These are phyloP conservation scores for Stercorarius parasiticus DNA, from an alignment of 2,113 vertebrate genomes.

Conservation along the genomic window DNA sequence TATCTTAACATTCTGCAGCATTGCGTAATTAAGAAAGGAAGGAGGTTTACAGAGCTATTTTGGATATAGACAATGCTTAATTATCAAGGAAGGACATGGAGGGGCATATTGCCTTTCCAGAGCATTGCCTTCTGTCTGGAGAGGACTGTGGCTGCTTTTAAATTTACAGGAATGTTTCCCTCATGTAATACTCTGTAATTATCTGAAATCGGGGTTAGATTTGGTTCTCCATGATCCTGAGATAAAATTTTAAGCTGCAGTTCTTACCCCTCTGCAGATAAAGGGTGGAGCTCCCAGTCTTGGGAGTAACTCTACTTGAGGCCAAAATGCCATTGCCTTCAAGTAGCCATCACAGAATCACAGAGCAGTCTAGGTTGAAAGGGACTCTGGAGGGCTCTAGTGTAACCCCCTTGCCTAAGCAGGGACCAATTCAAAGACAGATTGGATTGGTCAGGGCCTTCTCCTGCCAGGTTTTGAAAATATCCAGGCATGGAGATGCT, in stretches of 20 bases:
- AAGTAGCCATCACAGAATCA: neutral
- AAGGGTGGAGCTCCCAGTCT: neutral
- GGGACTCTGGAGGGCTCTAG: neutral
- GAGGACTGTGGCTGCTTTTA: neutral
- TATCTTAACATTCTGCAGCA: neutral
- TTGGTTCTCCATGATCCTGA: neutral
- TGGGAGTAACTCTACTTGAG: neutral
- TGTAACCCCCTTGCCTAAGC: neutral
- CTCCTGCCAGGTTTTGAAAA: neutral
- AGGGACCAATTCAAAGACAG: neutral
- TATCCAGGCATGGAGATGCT: neutral
- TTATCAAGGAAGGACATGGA: neutral
- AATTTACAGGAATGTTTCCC: neutral
- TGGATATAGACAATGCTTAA: neutral
- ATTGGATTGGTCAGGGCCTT: neutral
- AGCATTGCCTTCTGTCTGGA: neutral
- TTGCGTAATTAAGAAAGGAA: neutral
- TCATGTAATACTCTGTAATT: neutral
- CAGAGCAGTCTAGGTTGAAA: neutral
- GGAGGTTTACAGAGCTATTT: neutral
- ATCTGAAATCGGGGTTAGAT: neutral
- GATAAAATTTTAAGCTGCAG: neutral
- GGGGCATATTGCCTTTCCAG: neutral
- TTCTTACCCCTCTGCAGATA: neutral
- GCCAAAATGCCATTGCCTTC: neutral